A percentile compares a stretch with the other conserved stretches of the same genome.
Conservation (phyloP, 2,888 invertebrate genomes). For the Aethes cnicana region DNA sequence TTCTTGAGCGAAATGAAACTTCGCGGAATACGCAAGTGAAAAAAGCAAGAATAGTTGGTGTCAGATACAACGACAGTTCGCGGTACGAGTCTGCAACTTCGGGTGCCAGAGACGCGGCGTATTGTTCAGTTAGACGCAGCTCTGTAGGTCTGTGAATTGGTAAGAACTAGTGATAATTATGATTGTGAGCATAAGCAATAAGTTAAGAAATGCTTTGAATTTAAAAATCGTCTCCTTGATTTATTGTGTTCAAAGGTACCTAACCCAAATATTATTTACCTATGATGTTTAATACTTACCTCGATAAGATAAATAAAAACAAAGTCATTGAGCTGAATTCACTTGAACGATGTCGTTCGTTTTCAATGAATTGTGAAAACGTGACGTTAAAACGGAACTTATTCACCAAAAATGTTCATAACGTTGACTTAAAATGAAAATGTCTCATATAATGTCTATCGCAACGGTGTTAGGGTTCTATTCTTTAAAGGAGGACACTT, state of each 20-base stretch:
- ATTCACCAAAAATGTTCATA: slow-evolving; percentile 46
- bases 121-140: slow-evolving; percentile 36
- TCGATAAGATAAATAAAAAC: slow-evolving; percentile 62
- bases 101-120: slow-evolving; percentile 43
- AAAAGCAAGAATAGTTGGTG: slow-evolving; percentile 68
- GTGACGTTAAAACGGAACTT: slow-evolving; percentile 59
- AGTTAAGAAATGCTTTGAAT: no score
- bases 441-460: neutral
- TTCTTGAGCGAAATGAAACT: slow-evolving; percentile 63
- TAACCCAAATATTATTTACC: no score
- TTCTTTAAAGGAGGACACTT: slow-evolving; percentile 42
- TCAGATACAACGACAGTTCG: slow-evolving; percentile 73
- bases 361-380: slow-evolving; percentile 57
- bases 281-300: no score
- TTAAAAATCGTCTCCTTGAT: no score
- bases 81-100: slow-evolving; percentile 63
- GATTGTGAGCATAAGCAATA: no score
- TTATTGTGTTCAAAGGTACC: no score
- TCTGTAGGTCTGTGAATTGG: neutral
- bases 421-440: slow-evolving; percentile 29
- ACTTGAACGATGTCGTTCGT: slow-evolving; percentile 37
- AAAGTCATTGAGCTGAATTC: slow-evolving; percentile 41
- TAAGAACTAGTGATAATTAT: neutral
- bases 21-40: slow-evolving; percentile 63
- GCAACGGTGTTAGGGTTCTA: slow-evolving; percentile 44